Conservation (phyloP, 2,888 invertebrate genomes). For the Eristalis arbustorum region DNA sequence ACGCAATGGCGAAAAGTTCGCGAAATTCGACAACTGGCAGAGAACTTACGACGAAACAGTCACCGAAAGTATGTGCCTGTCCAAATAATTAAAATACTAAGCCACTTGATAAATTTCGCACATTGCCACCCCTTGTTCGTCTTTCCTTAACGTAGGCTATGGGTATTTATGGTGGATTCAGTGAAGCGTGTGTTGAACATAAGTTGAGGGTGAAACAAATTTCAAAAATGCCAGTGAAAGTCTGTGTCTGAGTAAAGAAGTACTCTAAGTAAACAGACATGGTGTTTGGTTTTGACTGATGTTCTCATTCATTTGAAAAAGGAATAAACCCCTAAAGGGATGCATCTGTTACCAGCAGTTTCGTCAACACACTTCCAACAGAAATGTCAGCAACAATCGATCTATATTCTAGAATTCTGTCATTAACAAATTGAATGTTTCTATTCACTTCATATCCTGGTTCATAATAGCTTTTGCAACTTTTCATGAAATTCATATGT, state of each 20-base stretch:
- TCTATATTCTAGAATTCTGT: too few species aligned
- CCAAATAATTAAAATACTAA: slow-evolving; percentile 49
- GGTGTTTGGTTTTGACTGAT: slow-evolving; percentile 27
- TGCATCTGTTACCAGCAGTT: too few species aligned
- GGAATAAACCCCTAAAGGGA: too few species aligned
- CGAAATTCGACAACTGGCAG: neutral
- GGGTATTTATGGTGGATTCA: slow-evolving; percentile 19
- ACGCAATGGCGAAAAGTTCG: neutral
- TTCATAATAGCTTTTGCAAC: too few species aligned
- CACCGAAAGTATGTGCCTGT: slow-evolving; percentile 8
- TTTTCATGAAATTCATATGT: too few species aligned
- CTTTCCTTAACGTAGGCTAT: neutral
- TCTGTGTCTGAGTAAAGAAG: slow-evolving; percentile 8
- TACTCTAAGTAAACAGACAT: slow-evolving; percentile 25
- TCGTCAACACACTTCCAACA: too few species aligned
- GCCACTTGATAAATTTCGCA: slow-evolving; percentile 44
- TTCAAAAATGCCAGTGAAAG: neutral
- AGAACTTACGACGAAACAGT: slow-evolving; percentile 38
- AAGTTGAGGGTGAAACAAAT: neutral
- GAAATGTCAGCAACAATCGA: too few species aligned
- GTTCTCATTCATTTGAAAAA: neutral
- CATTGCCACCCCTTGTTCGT: neutral
- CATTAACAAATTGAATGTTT: too few species aligned
- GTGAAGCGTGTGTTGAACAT: neutral
- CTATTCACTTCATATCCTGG: too few species aligned